Evolutionary conservation across 2,888 invertebrate species (phyloP).

Genomic region (Phragmatobia fuliginosa): DNA sequence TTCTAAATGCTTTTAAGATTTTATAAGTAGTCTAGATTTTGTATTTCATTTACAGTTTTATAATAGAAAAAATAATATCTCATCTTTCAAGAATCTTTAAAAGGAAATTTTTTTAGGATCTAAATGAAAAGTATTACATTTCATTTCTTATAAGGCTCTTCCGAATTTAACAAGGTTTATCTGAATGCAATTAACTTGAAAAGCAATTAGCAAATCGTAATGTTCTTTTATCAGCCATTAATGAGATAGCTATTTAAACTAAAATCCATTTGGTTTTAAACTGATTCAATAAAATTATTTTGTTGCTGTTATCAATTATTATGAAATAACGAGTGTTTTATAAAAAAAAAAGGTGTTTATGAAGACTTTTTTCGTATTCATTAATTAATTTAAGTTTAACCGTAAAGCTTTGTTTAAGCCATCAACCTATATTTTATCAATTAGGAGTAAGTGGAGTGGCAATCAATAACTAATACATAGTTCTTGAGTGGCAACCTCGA

Average conservation of each 20-base stretch:
- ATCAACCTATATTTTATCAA: too few relatives aligned
- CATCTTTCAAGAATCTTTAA: background rate
- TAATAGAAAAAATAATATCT: background rate
- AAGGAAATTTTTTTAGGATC: background rate
- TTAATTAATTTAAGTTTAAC: too few relatives aligned
- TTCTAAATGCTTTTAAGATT: background rate
- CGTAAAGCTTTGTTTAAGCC: too few relatives aligned
- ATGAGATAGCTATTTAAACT: constrained; percentile 25
- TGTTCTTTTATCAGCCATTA: constrained; percentile 40
- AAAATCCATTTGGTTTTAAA: constrained; percentile 22
- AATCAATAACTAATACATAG: too few relatives aligned
- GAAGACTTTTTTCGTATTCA: too few relatives aligned
- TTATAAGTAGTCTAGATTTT: background rate
- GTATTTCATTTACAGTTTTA: background rate
- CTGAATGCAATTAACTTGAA: constrained; percentile 33
- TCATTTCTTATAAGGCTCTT: background rate
- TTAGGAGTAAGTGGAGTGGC: too few relatives aligned
- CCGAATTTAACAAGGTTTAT: constrained; percentile 16
- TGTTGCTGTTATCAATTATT: background rate
- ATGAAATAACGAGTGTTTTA: background rate
- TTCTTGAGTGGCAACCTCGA: too few relatives aligned
- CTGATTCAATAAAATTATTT: constrained; percentile 1
- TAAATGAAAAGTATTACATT: background rate
- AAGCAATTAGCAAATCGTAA: constrained; percentile 43
- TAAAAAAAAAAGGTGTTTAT: background rate